Base-by-base conservation (phyloP, 2,113 vertebrate species). In the Chloroceryle aenea region DNA sequence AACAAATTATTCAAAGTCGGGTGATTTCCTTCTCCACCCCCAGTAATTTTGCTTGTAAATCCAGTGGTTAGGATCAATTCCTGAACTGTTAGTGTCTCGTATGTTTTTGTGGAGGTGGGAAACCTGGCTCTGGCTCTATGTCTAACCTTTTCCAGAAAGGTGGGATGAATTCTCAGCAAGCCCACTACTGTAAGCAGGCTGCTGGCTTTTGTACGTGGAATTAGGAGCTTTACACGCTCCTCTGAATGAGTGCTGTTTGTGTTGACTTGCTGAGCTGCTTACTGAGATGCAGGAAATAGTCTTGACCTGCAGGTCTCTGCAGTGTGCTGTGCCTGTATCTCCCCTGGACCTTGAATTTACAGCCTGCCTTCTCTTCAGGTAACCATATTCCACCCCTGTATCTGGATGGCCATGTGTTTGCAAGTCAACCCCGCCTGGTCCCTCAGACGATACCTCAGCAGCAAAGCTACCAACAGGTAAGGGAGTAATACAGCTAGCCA, bases 391-490 rank as follows among this genome's bases (percentile, higher is more conserved):
- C 99, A 7, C 99, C 99, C 16, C 97, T 99, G 36, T 99, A 99
- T 93, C 97, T 99, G 98, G 99, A 99, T 9, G 99, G 99, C 34
- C 99, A 99, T 1, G 98, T 99, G 59, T 99, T 99, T 96, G 98
- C 98, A 32, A 99, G 99, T 98, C 99, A 99, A 97, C 99, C 99
- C 7, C 99, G 99, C 64, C 98, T 99, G 71, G 98, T 99, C 52
- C 99, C 99, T 58, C 99, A 99, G 52, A 99, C 98, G 0, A 99
- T 99, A 98, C 99, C 99, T 97, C 99, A 99, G 98, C 99, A 99
- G 97, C 99, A 99, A 97, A 99, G 98, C 95, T 99, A 99, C 97
- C 99, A 99, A 66, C 99, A 99, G 99, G 99, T 99, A 96, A 92
- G 72, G 34, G 59, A 93, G 48, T 64, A 87, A 1, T 14, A 10